phyloP scores from a whole-genome alignment of 2,797 vertebrate genomes.

The Malurus splendens region DNA sequence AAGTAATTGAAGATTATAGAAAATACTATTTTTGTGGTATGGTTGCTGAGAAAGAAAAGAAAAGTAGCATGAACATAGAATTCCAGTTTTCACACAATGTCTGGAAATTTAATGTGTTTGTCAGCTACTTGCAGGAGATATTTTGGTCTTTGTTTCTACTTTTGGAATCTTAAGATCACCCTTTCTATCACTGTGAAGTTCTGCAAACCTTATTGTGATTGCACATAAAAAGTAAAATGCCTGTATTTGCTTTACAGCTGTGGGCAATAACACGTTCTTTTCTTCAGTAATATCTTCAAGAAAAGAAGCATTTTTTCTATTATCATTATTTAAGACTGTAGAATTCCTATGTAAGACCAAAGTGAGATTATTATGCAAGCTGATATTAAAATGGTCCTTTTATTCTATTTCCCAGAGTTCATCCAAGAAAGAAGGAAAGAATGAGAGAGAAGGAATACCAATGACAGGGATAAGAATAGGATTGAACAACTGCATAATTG shows the following conservation, averaged over 20 bases:
- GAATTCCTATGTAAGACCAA: background rate
- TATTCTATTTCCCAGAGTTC: background rate
- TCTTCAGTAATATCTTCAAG: background rate
- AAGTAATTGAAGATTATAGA: background rate
- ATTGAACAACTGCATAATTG: background rate
- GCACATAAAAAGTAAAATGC: background rate
- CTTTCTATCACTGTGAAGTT: background rate
- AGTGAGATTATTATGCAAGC: background rate
- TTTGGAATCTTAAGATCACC: background rate
- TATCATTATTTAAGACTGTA: background rate
- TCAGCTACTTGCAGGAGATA: background rate
- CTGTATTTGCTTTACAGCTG: background rate
- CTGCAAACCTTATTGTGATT: background rate
- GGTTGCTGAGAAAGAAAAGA: background rate
- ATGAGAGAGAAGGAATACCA: background rate
- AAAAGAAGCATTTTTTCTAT: background rate
- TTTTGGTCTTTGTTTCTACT: background rate
- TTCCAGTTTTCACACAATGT: background rate
- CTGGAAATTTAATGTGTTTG: background rate
- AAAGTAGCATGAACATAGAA: background rate
- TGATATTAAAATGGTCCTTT: background rate
- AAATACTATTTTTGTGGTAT: background rate
- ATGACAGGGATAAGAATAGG: background rate
- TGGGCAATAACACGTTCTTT: background rate
- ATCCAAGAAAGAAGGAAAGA: background rate